These are phyloP conservation scores for Platycnemis pennipes DNA, from an alignment of 2,888 invertebrate genomes.

Conservation along the genomic window DNA sequence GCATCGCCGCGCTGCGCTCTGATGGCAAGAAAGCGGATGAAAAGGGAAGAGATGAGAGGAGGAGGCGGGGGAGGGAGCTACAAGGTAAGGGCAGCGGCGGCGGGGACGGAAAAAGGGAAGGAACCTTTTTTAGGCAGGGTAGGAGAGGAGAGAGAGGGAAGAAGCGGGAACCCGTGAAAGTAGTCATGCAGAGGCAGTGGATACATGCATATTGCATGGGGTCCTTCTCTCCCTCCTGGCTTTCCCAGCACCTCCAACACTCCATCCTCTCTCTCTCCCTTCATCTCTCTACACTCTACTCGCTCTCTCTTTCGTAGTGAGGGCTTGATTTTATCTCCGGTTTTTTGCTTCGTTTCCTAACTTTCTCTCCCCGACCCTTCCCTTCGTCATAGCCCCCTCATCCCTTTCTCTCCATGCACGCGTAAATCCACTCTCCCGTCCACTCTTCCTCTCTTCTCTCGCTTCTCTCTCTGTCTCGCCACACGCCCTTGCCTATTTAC, in stretches of 20 bases:
- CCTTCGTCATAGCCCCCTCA: background rate
- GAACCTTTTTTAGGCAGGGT: background rate
- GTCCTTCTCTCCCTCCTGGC: background rate
- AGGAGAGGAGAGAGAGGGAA: background rate
- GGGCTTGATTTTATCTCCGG: slow-evolving; percentile 43
- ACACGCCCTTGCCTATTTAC: background rate
- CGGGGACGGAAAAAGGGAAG: background rate
- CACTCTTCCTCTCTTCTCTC: background rate
- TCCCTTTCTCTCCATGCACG: background rate
- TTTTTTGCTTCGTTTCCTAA: slow-evolving; percentile 21
- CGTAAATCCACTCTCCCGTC: background rate
- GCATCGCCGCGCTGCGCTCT: too few relatives aligned
- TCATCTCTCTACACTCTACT: too few relatives aligned
- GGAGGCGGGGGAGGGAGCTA: background rate
- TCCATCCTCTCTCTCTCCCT: background rate
- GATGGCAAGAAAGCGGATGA: background rate
- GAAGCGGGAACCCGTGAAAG: slow-evolving; percentile 20
- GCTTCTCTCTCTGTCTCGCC: background rate
- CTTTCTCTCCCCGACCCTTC: background rate
- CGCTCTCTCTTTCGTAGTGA: background rate
- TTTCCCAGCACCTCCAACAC: background rate
- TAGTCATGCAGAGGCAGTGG: slow-evolving; percentile 40
- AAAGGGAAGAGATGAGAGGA: background rate
- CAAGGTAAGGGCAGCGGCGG: background rate
- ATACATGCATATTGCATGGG: slow-evolving; percentile 61